These are phyloP conservation scores for Drosophila nr. fundita DNA, from an alignment of 2,888 invertebrate genomes.

Conservation along the genomic window DNA sequence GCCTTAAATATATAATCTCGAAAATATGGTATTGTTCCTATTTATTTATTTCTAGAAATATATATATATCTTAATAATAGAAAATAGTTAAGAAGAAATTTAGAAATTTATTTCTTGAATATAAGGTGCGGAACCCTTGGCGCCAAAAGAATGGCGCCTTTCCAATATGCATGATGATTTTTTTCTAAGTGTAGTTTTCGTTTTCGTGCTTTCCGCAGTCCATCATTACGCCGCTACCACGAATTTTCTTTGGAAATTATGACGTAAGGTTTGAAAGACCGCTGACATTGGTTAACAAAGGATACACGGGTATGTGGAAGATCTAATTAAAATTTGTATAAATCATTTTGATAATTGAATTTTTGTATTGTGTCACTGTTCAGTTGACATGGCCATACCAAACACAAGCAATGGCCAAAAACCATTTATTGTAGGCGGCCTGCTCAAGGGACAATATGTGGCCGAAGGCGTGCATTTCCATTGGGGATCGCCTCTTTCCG, in stretches of 20 bases:
- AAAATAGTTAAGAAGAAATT: not conserved
- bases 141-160: not conserved
- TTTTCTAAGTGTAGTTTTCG: not conserved
- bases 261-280: slow-evolving; percentile 87
- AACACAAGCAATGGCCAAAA: slow-evolving; percentile 57
- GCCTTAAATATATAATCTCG: not conserved
- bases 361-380: not conserved
- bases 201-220: slow-evolving; percentile 53
- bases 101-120: not conserved
- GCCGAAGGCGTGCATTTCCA: slow-evolving; percentile 86
- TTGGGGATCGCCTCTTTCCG: slow-evolving; percentile 89
- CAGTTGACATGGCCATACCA: slow-evolving; percentile 71
- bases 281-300: slow-evolving; percentile 87
- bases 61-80: not conserved
- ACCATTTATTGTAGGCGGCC: slow-evolving; percentile 72
- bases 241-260: slow-evolving; percentile 85
- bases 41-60: not conserved
- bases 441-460: slow-evolving; percentile 60
- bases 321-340: not conserved
- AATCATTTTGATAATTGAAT: not conserved
- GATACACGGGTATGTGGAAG: slow-evolving; percentile 86
- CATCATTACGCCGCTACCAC: slow-evolving; percentile 48
- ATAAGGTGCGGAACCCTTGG: not conserved
- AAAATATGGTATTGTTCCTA: not conserved
- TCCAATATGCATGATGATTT: not conserved